Evolutionary conservation across 2,113 vertebrate species (phyloP), one percentile per base, ranked within the genome.

Genomic region (Parus major): DNA sequence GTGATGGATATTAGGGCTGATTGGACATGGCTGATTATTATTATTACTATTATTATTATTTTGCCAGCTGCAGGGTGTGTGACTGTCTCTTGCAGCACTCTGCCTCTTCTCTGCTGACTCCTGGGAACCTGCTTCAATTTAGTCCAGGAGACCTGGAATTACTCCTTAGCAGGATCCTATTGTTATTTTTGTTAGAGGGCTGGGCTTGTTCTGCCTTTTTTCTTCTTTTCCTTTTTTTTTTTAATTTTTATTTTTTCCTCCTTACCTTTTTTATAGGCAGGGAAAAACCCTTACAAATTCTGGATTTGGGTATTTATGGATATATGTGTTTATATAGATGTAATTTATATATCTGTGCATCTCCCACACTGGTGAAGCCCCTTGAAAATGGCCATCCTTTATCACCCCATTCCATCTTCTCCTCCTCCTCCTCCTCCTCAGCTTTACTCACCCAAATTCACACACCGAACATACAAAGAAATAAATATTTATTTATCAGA

Each of bases 21-120:
- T 95, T 92, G 85, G 93, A 95, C 95, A 93, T 88, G 90, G 92
- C 70, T 96, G 90, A 94, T 93, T 95, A 95, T 87, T 94, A 95
- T 55, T 49, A 93, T 89, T 95, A 86, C 22, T 86, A 31, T 53
- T 94, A 90, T 94, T 96, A 94, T 87, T 96, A 91, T 95, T 95
- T 93, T 82, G 73, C 87, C 85, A 49, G 92, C 87, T 87, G 87
- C 78, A 61, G 95, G 78, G 57, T 52, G 49, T 82, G 15, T 65
- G 44, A 12, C 81, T 78, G 69, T n/a, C 57, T 71, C 65, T 72
- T 87, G 63, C 90, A 76, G 82, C 53, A 21, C 75, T 95, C 75
- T 80, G 90, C 63, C 66, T 93, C 87, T 87, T 89, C 77, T 75
- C 79, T 92, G 75, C 61, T 64, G 66, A 76, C 85, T 96, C 84